Evolutionary conservation across 2,888 invertebrate genomes (phyloP), one percentile per base, ranked within the genome.

Genomic region (Leptopilina drosophilae): DNA sequence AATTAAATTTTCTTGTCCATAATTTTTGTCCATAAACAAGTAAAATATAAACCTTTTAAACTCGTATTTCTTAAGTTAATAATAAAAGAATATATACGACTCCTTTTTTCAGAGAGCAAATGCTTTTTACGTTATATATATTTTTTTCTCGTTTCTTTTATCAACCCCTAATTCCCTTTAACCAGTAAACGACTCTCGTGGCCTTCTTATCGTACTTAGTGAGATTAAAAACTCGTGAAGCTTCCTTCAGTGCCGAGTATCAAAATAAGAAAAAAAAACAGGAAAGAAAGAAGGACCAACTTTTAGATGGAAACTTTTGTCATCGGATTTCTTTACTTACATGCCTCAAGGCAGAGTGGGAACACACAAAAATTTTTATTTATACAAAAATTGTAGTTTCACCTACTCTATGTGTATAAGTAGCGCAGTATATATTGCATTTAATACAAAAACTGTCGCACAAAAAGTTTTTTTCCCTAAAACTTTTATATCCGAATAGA

Each of bases 201-300:
- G 73, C 56, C 56, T 73, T 73, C 73, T 73, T 73, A 40, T 73
- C 56, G 56, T 73, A 56, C 73, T 73, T 40, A 56, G 56, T 9
- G 73, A 73, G 73, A 73, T 73, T 73, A 73, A 73, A 73, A 73
- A 33, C 73, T 73, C 73, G n/a, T 73, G 53, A 26, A 56, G 73
- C 73, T 56, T 73, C 73, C 73, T 56, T 40, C 33, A 73, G 56
- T 49, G 33, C 8, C 8, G n/a, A 73, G 56, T 33, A 20, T 14
- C 53, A 73, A 33, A 9, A 26, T 49, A 53, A 53, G 20, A 15
- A 62, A 62, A 62, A 62, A 62, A 62, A 56, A n/a, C n/a, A 59
- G n/a, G 5, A 49, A 49, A 49, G 8, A 59, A 59, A 12, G 15
- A 62, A 62, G 62, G 62, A 62, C 62, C 62, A 62, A 62, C 62